phyloP scores from a whole-genome alignment of 2,113 vertebrate genomes.

The Scatophagus argus region DNA sequence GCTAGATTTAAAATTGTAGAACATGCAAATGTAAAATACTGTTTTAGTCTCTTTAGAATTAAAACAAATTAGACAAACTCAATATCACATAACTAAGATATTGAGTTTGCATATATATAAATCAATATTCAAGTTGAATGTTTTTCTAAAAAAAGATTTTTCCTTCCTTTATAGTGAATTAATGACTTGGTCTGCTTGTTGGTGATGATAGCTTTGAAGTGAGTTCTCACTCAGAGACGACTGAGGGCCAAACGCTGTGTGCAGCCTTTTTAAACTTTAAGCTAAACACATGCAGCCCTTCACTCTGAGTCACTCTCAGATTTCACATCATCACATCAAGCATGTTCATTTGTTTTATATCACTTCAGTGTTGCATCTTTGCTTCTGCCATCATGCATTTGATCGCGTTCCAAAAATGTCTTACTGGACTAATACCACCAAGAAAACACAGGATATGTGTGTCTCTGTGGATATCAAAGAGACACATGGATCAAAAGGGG shows the following conservation, averaged over 20 bases:
- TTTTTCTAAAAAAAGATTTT: not conserved
- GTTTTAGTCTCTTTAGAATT: not conserved
- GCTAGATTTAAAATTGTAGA: not conserved
- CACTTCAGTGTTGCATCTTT: constrained; percentile 5
- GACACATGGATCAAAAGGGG: not conserved
- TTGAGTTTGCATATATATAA: not conserved
- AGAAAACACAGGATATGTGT: not conserved
- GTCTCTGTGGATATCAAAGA: constrained; percentile 7
- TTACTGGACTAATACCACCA: not conserved
- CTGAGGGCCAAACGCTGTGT: too few species aligned
- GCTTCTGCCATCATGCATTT: not conserved
- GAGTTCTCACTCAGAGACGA: not conserved
- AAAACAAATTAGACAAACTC: not conserved
- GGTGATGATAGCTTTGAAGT: constrained; percentile 21
- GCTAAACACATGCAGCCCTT: not conserved
- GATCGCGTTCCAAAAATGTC: not conserved
- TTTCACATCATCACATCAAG: not conserved
- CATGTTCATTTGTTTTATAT: not conserved
- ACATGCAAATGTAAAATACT: not conserved
- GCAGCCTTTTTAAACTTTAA: too few species aligned
- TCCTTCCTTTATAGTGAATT: not conserved
- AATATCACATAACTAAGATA: constrained; percentile 4
- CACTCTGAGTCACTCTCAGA: not conserved
- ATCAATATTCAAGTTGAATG: not conserved
- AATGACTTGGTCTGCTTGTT: not conserved